Percentiles rank a stretch among this genome's conserved stretches.
Evolutionary conservation across 1,140 invertebrate species (phyloP).

Genomic region (Pristionchus pacificus): DNA sequence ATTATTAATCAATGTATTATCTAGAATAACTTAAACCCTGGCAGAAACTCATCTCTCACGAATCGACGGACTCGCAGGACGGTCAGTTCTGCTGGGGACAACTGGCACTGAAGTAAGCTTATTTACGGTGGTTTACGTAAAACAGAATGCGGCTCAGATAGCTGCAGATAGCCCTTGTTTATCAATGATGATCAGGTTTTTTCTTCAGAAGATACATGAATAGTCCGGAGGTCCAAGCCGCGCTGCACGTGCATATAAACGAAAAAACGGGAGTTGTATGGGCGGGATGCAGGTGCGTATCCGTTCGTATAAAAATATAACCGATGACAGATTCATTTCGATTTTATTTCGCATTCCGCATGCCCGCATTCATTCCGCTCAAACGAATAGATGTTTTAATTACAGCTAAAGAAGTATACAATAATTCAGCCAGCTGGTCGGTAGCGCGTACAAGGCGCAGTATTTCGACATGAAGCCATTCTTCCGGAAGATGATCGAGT

Average conservation of each 20-base stretch:
- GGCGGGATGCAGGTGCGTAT: constrained; percentile 37
- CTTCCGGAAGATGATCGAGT: constrained; percentile 20
- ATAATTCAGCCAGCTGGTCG: constrained; percentile 19
- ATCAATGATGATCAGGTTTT: too few species aligned
- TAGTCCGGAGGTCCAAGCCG: constrained; percentile 50
- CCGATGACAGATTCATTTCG: neutral
- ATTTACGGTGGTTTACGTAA: too few species aligned
- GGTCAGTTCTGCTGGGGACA: neutral
- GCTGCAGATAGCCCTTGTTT: too few species aligned
- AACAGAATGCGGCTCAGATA: too few species aligned
- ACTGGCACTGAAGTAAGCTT: neutral
- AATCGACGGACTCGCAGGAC: neutral
- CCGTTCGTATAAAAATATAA: constrained; percentile 7
- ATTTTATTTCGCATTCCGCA: too few species aligned
- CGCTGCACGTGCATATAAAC: constrained; percentile 60
- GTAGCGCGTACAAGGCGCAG: constrained; percentile 8
- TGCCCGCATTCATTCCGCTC: too few species aligned
- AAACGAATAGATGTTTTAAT: too few species aligned
- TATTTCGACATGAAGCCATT: constrained; percentile 15
- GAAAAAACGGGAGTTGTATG: constrained; percentile 40
- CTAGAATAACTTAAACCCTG: too few species aligned
- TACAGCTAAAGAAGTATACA: too few species aligned
- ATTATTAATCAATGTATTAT: too few species aligned
- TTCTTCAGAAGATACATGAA: constrained; percentile 33
- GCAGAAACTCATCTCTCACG: neutral